Evolutionary conservation across 2,797 vertebrate genomes (phyloP), one percentile per base, ranked within the genome.

Genomic region (Falco rusticolus): DNA sequence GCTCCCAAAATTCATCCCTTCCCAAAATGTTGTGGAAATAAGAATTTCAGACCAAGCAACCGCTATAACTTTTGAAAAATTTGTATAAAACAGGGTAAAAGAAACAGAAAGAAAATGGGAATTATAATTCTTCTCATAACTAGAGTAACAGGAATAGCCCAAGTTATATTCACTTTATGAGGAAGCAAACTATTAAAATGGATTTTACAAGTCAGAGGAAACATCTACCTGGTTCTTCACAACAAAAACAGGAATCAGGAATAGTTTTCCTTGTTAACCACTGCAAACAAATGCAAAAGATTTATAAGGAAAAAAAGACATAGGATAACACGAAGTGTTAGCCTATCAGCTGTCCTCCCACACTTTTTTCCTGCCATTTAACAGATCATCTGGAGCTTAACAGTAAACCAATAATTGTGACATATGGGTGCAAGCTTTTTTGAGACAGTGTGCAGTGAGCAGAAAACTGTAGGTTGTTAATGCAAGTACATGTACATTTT

Each of bases 381-480:
- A 79, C 85, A 74, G 84, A 81, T 91, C 81, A n/a, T 76, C 66
- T 94, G 93, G 75, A 88, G 81, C 72, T 94, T 86, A 88, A 85
- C 76, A 89, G 69, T 48, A 94, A 96, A 92, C 93, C 37, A 78
- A 75, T 94, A 85, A 76, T 93, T 68, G 84, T 95, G 94, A 94
- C 95, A 92, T 95, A 95, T 83, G 89, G 95, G 74, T 92, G 63
- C 87, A 94, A 91, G 89, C 18, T 84, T 92, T 81, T 94, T 84
- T 89, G 94, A 97, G 65, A 63, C 41, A 47, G n/a, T 82, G 61
- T 77, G 71, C 64, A 74, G 9, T 57, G 29, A 84, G 50, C 70
- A 56, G 68, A 93, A 90, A 87, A 90, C 77, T 53, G 64, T 66
- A 79, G 56, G 72, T 33, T 61, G 29, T 89, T 82, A 93, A 69